A percentile compares a stretch with the other conserved stretches of the same genome.
These are phyloP conservation scores for Sicus ferrugineus DNA, from an alignment of 2,888 invertebrate species.

Conservation along the genomic window DNA sequence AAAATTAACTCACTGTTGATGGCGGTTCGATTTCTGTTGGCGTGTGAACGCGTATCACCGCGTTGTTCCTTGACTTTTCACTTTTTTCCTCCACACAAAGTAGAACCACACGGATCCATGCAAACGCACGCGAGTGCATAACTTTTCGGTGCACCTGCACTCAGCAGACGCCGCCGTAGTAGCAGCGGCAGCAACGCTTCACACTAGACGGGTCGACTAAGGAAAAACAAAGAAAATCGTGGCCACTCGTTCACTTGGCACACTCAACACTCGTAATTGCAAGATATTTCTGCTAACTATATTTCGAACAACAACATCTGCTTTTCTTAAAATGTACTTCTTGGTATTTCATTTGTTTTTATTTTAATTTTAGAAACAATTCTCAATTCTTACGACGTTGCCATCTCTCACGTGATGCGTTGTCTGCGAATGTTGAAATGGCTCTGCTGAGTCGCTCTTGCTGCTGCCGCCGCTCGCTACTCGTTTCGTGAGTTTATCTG, in stretches of 20 bases:
- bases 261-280: neutral
- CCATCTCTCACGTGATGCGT: conserved; percentile 14
- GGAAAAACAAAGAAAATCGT: neutral
- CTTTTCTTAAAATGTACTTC: neutral
- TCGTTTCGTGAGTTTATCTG: conserved; percentile 6
- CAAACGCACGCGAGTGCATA: neutral
- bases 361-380: neutral
- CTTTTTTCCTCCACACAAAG: neutral
- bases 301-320: neutral
- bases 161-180: neutral
- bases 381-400: conserved; percentile 1
- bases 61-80: neutral
- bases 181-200: neutral
- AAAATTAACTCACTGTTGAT: neutral
- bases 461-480: neutral
- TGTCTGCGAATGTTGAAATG: conserved; percentile 11
- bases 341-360: neutral
- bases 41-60: neutral
- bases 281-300: neutral
- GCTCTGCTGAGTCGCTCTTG: too few relatives aligned
- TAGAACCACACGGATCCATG: neutral
- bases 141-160: conserved; percentile 19
- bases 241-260: neutral
- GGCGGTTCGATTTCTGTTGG: neutral
- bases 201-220: neutral